Base-by-base conservation (phyloP, 2,888 invertebrate species). In the Leptopilina syphax region DNA sequence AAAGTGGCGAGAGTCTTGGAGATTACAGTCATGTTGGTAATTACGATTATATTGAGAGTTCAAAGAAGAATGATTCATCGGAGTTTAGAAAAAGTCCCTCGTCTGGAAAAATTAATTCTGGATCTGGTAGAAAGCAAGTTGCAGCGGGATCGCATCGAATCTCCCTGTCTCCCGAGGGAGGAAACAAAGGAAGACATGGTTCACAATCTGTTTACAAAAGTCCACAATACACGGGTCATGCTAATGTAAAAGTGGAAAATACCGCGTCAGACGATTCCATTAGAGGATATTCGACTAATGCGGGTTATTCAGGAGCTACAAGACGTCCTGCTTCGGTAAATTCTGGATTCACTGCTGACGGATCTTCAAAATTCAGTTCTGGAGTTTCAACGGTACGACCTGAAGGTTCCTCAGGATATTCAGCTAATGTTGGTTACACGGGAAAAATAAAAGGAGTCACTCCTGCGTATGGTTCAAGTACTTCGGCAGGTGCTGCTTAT, bases 291-390 rank as follows among this genome's bases (percentile, higher is more conserved):
- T 67, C 78, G 4, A 54, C 70, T 8, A 67, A 54, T 65, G 81
- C 57, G 44, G 82, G 60, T 66, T 82, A 83, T 68, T 13, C 77
- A 54, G 83, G 76, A 73, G 13, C 78, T 34, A 73, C 79, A 8
- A 77, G 70, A n/a, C 18, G 78, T 12, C 54, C 78, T 10, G 82
- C 79, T 73, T 80, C 81, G n/a, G 27, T 44, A 13, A 78, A 63
- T 24, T 77, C 80, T 73, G 78, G 81, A 34, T 79, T 80, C 8
- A 76, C 77, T 18, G 13, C 82, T 50, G 65, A 63, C 18, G 78
- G 60, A 34, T 34, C 54, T 0, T 12, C 50, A 12, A 12, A 10
- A 50, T 12, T 50, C 3, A 12, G 10, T 50, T 8, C 50, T 50
- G 50, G 50, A 9, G 50, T 3, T 50, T 50, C 50, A 3, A 10